These are phyloP conservation scores for Pedetes capensis DNA, from an alignment of 2,113 vertebrate species.

Conservation along the genomic window DNA sequence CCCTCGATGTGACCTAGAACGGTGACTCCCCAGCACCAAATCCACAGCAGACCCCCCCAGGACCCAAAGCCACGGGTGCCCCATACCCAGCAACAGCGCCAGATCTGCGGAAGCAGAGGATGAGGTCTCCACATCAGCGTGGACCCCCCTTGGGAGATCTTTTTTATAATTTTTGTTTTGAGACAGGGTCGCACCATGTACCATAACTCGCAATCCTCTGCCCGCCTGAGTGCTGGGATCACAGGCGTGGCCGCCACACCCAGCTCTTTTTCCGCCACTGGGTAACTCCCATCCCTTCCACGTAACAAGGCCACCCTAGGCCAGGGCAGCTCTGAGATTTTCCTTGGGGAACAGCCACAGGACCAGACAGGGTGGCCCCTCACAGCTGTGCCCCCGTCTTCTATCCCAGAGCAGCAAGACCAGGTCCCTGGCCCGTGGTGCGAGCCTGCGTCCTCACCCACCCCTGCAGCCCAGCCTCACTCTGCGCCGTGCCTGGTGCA, in stretches of 20 bases:
- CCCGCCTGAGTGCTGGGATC: not conserved
- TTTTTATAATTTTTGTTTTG: no score
- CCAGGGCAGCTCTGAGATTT: not conserved
- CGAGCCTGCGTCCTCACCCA: no score
- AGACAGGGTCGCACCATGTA: no score
- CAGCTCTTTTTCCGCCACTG: not conserved
- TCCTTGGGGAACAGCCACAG: not conserved
- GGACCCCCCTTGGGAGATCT: not conserved
- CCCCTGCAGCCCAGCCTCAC: no score
- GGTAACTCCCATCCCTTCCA: not conserved
- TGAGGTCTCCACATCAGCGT: fast-evolving
- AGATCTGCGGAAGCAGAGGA: not conserved
- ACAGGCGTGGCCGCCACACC: not conserved
- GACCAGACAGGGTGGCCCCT: no score
- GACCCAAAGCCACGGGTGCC: not conserved
- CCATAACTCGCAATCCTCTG: not conserved
- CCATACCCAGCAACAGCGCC: no score
- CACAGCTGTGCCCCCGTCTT: no score
- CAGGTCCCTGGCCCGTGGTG: no score
- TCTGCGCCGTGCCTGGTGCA: no score
- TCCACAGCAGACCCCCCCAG: not conserved
- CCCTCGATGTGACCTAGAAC: not conserved
- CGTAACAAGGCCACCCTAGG: no score
- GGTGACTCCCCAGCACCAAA: not conserved
- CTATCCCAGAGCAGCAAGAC: no score